Conservation (phyloP, 2,113 vertebrate species). For the Syrrhaptes paradoxus region DNA sequence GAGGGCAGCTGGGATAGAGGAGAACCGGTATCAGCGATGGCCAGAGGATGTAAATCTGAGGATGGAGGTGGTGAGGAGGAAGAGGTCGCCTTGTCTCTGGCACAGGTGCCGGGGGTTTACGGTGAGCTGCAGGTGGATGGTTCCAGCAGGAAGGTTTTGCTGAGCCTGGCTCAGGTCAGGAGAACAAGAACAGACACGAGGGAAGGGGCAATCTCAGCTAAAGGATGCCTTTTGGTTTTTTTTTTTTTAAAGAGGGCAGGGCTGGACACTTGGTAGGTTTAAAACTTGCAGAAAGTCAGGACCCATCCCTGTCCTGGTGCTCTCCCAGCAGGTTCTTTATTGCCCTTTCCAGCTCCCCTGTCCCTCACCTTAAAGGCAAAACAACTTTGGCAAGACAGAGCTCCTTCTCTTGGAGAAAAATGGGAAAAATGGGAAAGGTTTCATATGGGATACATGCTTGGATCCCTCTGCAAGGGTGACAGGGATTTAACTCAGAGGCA, state of each 20-base stretch:
- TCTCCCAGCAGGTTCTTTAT: neutral
- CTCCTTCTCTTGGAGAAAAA: neutral
- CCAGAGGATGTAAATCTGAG: rapidly evolving
- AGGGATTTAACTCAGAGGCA: rapidly evolving
- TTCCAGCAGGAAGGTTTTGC: neutral
- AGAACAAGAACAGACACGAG: rapidly evolving
- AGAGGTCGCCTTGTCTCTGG: neutral
- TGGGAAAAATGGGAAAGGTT: rapidly evolving
- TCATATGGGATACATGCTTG: rapidly evolving
- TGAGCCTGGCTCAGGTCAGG: neutral
- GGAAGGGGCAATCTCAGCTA: neutral
- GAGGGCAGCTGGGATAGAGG: neutral
- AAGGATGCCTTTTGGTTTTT: neutral
- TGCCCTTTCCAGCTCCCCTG: neutral
- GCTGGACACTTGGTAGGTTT: rapidly evolving
- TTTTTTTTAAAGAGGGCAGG: neutral
- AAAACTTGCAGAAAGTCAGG: neutral
- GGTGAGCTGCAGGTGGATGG: neutral
- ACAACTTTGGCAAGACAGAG: rapidly evolving
- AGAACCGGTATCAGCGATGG: rapidly evolving
- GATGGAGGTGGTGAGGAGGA: neutral
- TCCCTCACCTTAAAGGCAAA: neutral
- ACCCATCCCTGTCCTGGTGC: rapidly evolving
- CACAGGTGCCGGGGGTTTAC: no score
- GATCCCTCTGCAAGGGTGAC: rapidly evolving